phyloP scores from a whole-genome alignment of 1,140 invertebrate genomes.

The Polypedilum vanderplanki region DNA sequence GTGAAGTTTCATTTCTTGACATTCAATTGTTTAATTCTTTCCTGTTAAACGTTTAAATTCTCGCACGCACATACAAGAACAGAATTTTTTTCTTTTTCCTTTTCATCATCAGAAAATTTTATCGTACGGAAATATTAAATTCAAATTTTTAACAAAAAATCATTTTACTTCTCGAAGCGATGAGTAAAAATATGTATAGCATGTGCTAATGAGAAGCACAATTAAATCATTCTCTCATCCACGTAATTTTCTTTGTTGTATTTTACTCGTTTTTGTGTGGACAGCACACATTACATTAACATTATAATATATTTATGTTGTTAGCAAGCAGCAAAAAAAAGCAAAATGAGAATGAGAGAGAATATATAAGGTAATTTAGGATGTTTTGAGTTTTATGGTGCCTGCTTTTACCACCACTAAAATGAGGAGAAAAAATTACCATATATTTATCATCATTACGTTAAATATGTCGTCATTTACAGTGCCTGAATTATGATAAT shows the following conservation, averaged over 20 bases:
- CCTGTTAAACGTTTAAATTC: slow-evolving; percentile 1
- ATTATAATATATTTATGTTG: background rate
- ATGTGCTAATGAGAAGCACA: slow-evolving; percentile 2
- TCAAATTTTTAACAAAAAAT: background rate
- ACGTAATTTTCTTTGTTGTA: too few species aligned
- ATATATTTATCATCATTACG: slow-evolving; percentile 19
- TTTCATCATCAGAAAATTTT: background rate
- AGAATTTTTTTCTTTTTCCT: background rate
- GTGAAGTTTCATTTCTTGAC: slow-evolving; percentile 1
- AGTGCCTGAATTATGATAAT: slow-evolving; percentile 7
- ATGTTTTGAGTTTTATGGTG: background rate
- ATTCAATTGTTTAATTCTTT: slow-evolving; percentile 15
- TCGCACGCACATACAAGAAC: background rate
- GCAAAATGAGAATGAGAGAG: background rate
- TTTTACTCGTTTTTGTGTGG: background rate
- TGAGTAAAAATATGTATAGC: background rate
- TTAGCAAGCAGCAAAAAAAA: background rate
- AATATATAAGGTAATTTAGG: slow-evolving; percentile 11
- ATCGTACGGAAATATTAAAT: too few species aligned
- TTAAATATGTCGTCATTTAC: slow-evolving; percentile 14
- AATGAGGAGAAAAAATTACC: slow-evolving; percentile 8
- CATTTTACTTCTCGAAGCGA: too few species aligned
- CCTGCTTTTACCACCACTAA: background rate
- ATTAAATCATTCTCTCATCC: background rate
- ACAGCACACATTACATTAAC: background rate